phyloP scores from a whole-genome alignment of 2,888 invertebrate genomes.

The Ceramica pisi region DNA sequence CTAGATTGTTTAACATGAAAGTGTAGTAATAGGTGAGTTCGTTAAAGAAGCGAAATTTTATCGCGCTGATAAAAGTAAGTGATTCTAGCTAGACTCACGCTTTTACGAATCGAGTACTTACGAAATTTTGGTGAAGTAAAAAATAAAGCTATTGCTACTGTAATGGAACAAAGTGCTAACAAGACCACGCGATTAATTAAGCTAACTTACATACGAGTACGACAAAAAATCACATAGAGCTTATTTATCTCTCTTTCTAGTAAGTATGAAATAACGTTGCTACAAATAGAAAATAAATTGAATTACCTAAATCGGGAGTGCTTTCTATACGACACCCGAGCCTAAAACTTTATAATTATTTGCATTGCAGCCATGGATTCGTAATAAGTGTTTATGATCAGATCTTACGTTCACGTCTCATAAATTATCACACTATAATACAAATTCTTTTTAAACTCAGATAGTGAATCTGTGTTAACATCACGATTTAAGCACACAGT shows the following conservation, averaged over 20 bases:
- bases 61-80: slow-evolving; percentile 4
- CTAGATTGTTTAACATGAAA: slow-evolving; percentile 66
- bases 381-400: slow-evolving; percentile 52
- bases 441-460: slow-evolving; percentile 45
- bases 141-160: slow-evolving; percentile 31
- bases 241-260: slow-evolving; percentile 23
- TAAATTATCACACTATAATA: slow-evolving; percentile 55
- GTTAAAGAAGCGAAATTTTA: slow-evolving; percentile 20
- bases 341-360: slow-evolving; percentile 60
- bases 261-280: slow-evolving; percentile 35
- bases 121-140: slow-evolving; percentile 25
- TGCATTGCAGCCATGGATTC: slow-evolving; percentile 64
- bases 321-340: slow-evolving; percentile 65
- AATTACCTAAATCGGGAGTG: slow-evolving; percentile 54
- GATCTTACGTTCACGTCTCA: slow-evolving; percentile 56
- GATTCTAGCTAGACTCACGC: slow-evolving; percentile 4
- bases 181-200: slow-evolving; percentile 21
- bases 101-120: slow-evolving; percentile 4
- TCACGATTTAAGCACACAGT: slow-evolving; percentile 54
- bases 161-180: slow-evolving; percentile 31
- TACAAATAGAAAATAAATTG: slow-evolving; percentile 46
- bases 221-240: background rate
- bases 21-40: slow-evolving; percentile 39
- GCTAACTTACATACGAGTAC: slow-evolving; percentile 7
- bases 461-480: slow-evolving; percentile 37